These are phyloP conservation scores for Psettodes erumei DNA, from an alignment of 2,113 vertebrate genomes.

Conservation along the genomic window DNA sequence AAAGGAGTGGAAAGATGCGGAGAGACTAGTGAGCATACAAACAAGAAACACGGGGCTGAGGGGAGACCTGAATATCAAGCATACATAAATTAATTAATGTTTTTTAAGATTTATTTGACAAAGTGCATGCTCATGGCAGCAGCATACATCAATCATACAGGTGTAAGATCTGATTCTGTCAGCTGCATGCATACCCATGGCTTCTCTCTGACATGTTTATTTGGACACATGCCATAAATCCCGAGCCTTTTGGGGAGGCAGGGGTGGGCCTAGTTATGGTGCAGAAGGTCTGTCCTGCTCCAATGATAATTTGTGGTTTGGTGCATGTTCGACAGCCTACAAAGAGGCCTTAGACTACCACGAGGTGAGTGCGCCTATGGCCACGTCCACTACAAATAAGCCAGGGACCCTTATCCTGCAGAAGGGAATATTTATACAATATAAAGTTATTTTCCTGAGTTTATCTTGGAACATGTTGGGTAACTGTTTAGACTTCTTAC, in stretches of 20 bases:
- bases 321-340: conserved; percentile 87
- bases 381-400: conserved; percentile 85
- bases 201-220: conserved; percentile 84
- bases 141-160: conserved; percentile 44
- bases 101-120: conserved; percentile 39
- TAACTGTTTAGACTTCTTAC: conserved; percentile 47
- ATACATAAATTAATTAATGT: neutral
- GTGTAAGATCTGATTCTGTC: conserved; percentile 68
- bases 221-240: conserved; percentile 89
- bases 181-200: conserved; percentile 69
- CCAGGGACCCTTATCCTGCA: conserved; percentile 57
- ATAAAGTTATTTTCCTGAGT: conserved; percentile 69
- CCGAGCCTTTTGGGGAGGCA: conserved; percentile 65
- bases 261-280: conserved; percentile 63
- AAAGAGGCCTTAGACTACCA: conserved; percentile 90
- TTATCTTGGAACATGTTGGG: conserved; percentile 56
- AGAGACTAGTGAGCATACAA: neutral
- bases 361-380: conserved; percentile 80
- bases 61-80: conserved; percentile 13
- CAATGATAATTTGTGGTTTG: conserved; percentile 94
- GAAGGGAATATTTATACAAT: conserved; percentile 72
- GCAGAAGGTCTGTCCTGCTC: conserved; percentile 83
- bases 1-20: conserved; percentile 8
- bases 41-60: conserved; percentile 13
- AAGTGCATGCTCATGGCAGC: conserved; percentile 15